Conservation (phyloP, 2,113 vertebrate genomes). For the Burhinus bistriatus region DNA sequence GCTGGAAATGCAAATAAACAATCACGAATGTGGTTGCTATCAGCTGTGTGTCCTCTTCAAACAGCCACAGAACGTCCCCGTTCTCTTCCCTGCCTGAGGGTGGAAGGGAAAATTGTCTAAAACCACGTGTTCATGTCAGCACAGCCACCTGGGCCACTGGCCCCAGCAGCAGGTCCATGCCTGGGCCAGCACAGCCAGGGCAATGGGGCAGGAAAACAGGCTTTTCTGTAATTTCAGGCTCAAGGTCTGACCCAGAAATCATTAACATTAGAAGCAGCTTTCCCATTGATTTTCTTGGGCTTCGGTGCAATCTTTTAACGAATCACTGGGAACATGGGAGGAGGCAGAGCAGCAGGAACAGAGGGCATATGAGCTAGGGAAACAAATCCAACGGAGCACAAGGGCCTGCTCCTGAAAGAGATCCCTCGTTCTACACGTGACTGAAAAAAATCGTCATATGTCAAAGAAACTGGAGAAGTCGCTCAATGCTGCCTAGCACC, state of each 20-base stretch:
- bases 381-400: not conserved
- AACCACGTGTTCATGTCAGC: not conserved
- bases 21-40: not conserved
- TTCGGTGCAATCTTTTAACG: not conserved
- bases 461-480: not conserved
- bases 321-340: not conserved
- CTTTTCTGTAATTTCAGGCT: not conserved
- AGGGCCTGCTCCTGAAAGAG: not conserved
- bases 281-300: not conserved
- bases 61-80: not conserved
- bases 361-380: not conserved
- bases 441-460: not conserved
- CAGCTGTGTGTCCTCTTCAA: not conserved
- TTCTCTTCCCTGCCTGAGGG: not conserved
- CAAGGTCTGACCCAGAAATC: not conserved
- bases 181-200: not conserved
- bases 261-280: not conserved
- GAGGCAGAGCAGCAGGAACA: not conserved
- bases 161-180: not conserved
- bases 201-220: not conserved
- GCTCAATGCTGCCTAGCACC: not conserved
- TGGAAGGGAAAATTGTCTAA: not conserved
- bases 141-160: not conserved
- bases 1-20: constrained; percentile 55
- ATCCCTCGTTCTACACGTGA: not conserved